Conservation (phyloP, 2,888 invertebrate species). For the Hoplodrina ambigua region DNA sequence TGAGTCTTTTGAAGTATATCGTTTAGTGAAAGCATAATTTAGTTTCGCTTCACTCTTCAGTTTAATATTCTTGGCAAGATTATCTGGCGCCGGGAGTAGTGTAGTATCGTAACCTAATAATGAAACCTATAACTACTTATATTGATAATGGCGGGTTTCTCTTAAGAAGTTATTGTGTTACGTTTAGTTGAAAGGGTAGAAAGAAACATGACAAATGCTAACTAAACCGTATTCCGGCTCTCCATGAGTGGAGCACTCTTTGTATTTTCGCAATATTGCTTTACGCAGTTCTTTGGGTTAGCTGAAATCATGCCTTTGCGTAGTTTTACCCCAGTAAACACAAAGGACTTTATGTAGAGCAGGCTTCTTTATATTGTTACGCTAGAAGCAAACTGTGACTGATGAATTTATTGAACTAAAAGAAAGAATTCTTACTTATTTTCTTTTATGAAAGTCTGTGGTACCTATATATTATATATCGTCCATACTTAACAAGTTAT, state of each 20-base stretch:
- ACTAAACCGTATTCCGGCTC: conserved; percentile 31
- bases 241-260: conserved; percentile 13
- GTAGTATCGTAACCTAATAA: conserved; percentile 29
- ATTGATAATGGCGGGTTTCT: conserved; percentile 36
- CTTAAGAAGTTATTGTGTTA: conserved; percentile 38
- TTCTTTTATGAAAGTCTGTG: background rate
- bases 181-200: conserved; percentile 45
- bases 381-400: background rate
- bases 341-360: background rate
- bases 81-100: conserved; percentile 36
- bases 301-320: conserved; percentile 12
- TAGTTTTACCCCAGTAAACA: background rate
- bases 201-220: conserved; percentile 34
- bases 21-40: conserved; percentile 28
- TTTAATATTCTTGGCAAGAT: conserved; percentile 44
- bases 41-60: conserved; percentile 23
- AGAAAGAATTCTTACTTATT: background rate
- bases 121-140: conserved; percentile 29
- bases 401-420: conserved; percentile 2
- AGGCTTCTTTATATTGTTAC: conserved; percentile 1
- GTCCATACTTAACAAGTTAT: background rate
- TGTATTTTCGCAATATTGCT: conserved; percentile 17
- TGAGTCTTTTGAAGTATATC: conserved; percentile 19
- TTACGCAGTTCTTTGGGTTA: conserved; percentile 16
- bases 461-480: background rate